Base-by-base conservation (phyloP, 2,113 vertebrate genomes). In the Madoqua kirkii region DNA sequence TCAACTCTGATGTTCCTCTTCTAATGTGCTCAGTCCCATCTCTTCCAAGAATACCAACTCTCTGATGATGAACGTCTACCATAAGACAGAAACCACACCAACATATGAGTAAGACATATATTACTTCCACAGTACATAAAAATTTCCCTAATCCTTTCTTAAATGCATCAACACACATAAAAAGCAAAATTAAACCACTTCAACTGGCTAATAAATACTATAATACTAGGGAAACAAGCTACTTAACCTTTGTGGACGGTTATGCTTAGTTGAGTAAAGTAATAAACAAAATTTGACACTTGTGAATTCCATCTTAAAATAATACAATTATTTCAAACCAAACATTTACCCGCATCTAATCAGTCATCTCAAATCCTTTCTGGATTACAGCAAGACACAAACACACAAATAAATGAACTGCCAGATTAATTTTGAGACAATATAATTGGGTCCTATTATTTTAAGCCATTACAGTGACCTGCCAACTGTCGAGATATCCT, bases 221-320 rank as follows among this genome's bases (percentile, higher is more conserved):
- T 36, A 91, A 54, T 12, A n/a, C 43, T 43, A 92, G 19, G 55
- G 96, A 93, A 96, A 92, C 59, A 25, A 88, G 78, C 33, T 67
- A 55, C 54, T 83, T 94, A 71, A 55, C 23, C 64, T 96, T 85
- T 74, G 14, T 79, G 50, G 85, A 59, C 78, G 7, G 48, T 54
- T 89, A 57, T 71, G 40, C 21, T 91, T 91, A 76, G 36, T 19
- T 93, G 2, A 55, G 1, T 74, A 89, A 87, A 93, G 33, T 60
- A 92, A 96, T 91, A n/a, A 87, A 94, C 36, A 95, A 96, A 96
- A 90, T 50, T 40, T 93, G 31, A 62, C 15, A 48, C 21, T 89
- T 83, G 50, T 55, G 7, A 92, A 96, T 64, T 64, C 13, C 19
- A 84, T 59, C 64, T 89, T 76, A 92, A 96, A 97, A 86, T 71